Conservation (phyloP, 2,888 invertebrate species). For the Autographa gamma region DNA sequence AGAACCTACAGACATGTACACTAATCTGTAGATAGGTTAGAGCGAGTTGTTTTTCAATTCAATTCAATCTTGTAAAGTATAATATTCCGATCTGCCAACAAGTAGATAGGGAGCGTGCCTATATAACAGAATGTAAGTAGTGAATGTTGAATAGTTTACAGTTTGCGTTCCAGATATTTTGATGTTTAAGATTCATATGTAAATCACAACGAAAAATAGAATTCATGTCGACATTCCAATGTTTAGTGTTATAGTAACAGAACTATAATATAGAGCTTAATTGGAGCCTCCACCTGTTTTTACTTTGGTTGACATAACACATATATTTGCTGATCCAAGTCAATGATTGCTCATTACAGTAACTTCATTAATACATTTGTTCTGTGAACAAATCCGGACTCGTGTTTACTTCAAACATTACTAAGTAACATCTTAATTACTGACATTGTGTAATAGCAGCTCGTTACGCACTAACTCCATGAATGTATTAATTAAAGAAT, state of each 20-base stretch:
- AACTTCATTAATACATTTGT: slow-evolving; percentile 34
- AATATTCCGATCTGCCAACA: too few species aligned
- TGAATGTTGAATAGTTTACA: too few species aligned
- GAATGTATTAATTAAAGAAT: slow-evolving; percentile 48
- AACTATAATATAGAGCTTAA: neutral
- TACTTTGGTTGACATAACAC: neutral
- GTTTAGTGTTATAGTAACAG: neutral
- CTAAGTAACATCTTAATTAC: slow-evolving; percentile 40
- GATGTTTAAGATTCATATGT: too few species aligned
- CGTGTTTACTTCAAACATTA: slow-evolving; percentile 22
- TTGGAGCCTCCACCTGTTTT: neutral
- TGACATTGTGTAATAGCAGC: slow-evolving; percentile 34
- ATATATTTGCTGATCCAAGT: neutral
- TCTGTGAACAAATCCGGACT: slow-evolving; percentile 12
- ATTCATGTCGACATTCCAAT: too few species aligned
- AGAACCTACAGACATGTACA: too few species aligned
- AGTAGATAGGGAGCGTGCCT: too few species aligned
- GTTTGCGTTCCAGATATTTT: too few species aligned
- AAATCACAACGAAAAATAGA: too few species aligned
- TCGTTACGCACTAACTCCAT: slow-evolving; percentile 24
- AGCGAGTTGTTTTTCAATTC: too few species aligned
- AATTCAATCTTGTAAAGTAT: too few species aligned
- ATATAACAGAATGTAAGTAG: too few species aligned
- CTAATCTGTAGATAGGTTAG: too few species aligned
- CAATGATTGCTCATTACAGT: slow-evolving; percentile 35